Base-by-base conservation (phyloP, 1,140 invertebrate species). In the Camponotus pennsylvanicus region DNA sequence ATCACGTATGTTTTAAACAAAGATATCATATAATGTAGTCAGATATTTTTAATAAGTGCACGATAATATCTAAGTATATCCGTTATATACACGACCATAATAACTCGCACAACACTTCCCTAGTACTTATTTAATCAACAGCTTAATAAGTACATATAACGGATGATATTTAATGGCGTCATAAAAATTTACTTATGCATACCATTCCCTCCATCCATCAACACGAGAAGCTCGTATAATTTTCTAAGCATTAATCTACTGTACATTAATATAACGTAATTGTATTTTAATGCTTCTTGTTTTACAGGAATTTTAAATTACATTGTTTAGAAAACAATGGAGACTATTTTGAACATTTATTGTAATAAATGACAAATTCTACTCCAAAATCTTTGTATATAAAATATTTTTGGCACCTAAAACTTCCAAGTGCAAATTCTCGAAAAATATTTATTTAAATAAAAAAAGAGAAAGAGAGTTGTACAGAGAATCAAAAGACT, bases 61-160 rank as follows among this genome's bases (percentile, higher is more conserved):
- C n/a, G 8, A 69, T 80, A 57, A 70, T 27, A 27, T 69, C 49
- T 57, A 2, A 18, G 13, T 21, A 9, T 42, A 21, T 18, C 7
- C 8, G 1, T 37, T 21, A 21, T 49, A n/a, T 34, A 64, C 11
- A 2, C 37, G 6, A 61, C 63, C 42, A 45, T 4, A 76, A 76
- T 61, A 21, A 27, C 3, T 76, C 21, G 11, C 11, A 34, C 6
- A 45, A 49, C 1, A 49, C 8, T 45, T 3, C 13, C 45, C 18
- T 3, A 59, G 1, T 40, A 66, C 37, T 49, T 9, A 52, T 34
- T 13, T 18, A 11, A 4, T 64, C 42, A 18, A 45, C 66, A 49
- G 3, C 8, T 64, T 18, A 66, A 78, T 64, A 64, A 78, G 9
- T 61, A 15, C 27, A 52, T 18, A 32, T 27, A 76, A 67, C 40